Evolutionary conservation across 2,113 vertebrate genomes (phyloP).

Genomic region (Albula goreensis): DNA sequence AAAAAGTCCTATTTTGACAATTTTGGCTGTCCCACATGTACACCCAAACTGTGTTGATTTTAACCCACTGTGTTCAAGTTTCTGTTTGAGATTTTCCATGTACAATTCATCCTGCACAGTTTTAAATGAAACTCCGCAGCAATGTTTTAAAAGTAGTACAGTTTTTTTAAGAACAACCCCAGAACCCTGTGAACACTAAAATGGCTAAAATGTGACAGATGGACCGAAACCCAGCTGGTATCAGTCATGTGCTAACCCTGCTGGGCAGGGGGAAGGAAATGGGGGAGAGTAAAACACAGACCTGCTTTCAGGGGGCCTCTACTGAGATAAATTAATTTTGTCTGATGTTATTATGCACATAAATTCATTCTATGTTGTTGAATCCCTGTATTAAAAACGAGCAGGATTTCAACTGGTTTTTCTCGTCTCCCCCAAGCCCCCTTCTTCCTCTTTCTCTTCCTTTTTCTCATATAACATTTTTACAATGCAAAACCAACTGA

Average conservation of each 20-base stretch:
- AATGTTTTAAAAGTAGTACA: background rate
- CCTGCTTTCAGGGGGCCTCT: background rate
- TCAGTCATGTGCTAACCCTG: background rate
- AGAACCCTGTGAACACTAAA: background rate
- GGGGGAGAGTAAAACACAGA: background rate
- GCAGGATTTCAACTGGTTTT: background rate
- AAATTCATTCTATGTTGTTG: background rate
- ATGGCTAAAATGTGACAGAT: constrained; percentile 16
- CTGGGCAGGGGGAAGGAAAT: background rate
- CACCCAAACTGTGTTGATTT: no score
- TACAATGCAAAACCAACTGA: no score
- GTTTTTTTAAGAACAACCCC: background rate
- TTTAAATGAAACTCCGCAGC: background rate
- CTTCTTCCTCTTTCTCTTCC: constrained; percentile 55
- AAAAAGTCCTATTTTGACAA: no score
- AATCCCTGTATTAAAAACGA: background rate
- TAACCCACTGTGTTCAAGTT: no score
- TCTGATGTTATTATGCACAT: background rate
- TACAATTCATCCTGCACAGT: background rate
- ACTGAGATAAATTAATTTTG: constrained; percentile 11
- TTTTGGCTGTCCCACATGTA: no score
- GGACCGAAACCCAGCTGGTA: background rate
- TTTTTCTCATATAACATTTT: constrained; percentile 31
- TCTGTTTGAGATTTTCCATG: no score
- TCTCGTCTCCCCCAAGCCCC: constrained; percentile 28